Conservation (phyloP, 1,140 invertebrate genomes). For the Chrysomallon squamiferum region DNA sequence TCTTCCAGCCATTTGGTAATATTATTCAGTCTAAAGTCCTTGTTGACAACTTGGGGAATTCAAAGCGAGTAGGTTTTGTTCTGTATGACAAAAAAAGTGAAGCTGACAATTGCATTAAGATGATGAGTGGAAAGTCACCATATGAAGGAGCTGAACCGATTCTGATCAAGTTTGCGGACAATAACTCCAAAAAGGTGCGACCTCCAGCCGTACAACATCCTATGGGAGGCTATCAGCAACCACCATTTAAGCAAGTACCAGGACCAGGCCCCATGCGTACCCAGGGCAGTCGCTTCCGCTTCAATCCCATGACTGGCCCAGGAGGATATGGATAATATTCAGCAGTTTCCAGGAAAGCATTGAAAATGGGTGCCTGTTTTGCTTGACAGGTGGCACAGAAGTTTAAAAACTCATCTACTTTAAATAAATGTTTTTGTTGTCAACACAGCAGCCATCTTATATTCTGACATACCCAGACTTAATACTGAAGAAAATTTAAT, state of each 20-base stretch:
- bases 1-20: slow-evolving; percentile 85
- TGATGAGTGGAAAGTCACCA: slow-evolving; percentile 83
- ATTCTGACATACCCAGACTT: neutral
- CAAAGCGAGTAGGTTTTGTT: slow-evolving; percentile 89
- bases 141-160: slow-evolving; percentile 84
- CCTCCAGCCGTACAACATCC: slow-evolving; percentile 23
- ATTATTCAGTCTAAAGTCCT: slow-evolving; percentile 91
- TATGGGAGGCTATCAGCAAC: slow-evolving; percentile 6
- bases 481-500: neutral
- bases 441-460: neutral
- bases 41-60: slow-evolving; percentile 82
- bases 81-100: slow-evolving; percentile 70
- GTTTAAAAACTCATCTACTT: neutral
- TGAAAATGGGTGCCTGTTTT: neutral
- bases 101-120: slow-evolving; percentile 85
- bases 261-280: slow-evolving; percentile 45
- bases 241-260: neutral
- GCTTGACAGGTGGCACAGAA: neutral
- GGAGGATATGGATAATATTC: slow-evolving; percentile 10
- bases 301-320: slow-evolving; percentile 44
- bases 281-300: slow-evolving; percentile 40
- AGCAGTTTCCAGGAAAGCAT: neutral
- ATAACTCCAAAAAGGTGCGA: slow-evolving; percentile 79
- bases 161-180: slow-evolving; percentile 88
- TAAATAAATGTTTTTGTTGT: neutral